These are phyloP conservation scores for Bacillus rossius DNA, from an alignment of 1,140 invertebrate species.

Conservation along the genomic window DNA sequence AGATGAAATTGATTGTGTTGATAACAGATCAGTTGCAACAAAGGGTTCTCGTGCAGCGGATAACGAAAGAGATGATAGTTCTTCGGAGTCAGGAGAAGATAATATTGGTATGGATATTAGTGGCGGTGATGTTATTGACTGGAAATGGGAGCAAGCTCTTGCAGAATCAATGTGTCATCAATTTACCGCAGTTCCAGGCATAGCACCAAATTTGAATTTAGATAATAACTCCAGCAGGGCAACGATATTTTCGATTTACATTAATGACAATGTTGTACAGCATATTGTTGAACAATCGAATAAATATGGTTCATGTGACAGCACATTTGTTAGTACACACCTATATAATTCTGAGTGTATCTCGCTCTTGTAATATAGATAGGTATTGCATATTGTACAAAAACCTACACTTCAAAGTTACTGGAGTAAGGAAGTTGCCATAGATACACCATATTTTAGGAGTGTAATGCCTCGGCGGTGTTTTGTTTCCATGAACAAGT, in stretches of 20 bases:
- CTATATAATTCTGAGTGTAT: not conserved
- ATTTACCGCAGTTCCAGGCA: not conserved
- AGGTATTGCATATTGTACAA: not conserved
- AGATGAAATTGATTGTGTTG: too few species aligned
- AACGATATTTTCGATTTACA: not conserved
- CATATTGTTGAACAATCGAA: not conserved
- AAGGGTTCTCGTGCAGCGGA: too few species aligned
- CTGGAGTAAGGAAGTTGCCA: not conserved
- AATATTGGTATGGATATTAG: not conserved
- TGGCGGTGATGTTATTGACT: too few species aligned
- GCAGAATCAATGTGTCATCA: not conserved
- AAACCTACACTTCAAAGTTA: not conserved
- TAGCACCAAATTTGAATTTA: not conserved
- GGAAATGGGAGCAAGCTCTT: not conserved
- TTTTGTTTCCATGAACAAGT: not conserved
- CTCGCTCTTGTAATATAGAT: not conserved
- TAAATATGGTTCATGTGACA: not conserved
- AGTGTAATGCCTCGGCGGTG: not conserved
- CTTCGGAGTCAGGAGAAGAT: not conserved
- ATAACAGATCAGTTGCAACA: too few species aligned
- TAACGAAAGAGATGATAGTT: too few species aligned
- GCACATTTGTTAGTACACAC: not conserved
- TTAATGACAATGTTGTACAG: not conserved
- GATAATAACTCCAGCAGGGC: not conserved
- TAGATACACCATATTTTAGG: not conserved